These are phyloP conservation scores for Atta texana DNA, from an alignment of 1,140 invertebrate species.

Conservation along the genomic window DNA sequence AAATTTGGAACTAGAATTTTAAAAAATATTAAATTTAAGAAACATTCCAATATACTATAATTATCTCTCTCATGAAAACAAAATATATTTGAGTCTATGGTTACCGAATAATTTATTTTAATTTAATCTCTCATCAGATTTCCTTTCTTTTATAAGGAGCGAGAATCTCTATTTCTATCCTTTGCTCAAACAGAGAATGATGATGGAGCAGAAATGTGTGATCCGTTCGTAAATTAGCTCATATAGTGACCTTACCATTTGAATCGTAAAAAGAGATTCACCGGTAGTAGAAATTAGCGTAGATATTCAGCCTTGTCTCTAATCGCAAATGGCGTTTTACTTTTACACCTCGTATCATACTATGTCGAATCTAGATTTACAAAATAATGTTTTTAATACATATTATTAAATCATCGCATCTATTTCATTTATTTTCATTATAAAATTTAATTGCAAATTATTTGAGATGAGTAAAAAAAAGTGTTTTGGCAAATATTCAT, in stretches of 20 bases:
- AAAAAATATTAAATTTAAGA: too few species aligned
- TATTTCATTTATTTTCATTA: not conserved
- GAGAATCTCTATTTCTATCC: not conserved
- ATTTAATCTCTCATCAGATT: not conserved
- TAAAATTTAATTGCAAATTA: not conserved
- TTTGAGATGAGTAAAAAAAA: not conserved
- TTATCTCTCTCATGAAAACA: too few species aligned
- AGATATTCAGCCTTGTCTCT: constrained; percentile 68
- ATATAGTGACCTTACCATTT: constrained; percentile 66
- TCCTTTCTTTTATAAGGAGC: not conserved
- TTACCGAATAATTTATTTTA: not conserved
- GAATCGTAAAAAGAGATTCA: constrained; percentile 68
- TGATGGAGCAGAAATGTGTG: constrained; percentile 27
- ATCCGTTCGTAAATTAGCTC: constrained; percentile 62
- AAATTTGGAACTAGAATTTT: too few species aligned
- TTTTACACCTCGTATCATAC: not conserved
- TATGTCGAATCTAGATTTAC: not conserved
- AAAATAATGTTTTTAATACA: not conserved
- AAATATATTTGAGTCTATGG: too few species aligned
- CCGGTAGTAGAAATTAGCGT: constrained; percentile 71
- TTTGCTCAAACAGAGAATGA: constrained; percentile 4
- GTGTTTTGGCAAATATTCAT: not conserved
- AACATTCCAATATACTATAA: too few species aligned
- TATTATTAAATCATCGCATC: not conserved
- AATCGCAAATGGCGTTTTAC: constrained; percentile 19